Base-by-base conservation (phyloP, 2,797 vertebrate species). In the Lithobates sylvaticus region DNA sequence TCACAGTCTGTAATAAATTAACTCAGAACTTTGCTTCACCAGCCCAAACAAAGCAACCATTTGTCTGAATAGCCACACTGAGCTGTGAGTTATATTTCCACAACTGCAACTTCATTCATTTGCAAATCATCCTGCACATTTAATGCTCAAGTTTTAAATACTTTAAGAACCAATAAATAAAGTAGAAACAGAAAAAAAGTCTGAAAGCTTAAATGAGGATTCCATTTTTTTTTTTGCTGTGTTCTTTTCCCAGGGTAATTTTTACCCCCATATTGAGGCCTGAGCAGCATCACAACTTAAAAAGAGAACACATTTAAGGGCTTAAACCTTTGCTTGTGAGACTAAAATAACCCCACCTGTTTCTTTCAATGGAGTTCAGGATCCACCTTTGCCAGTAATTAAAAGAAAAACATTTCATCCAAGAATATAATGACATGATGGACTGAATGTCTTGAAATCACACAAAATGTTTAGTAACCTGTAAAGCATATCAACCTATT, bases 1-100 rank as follows among this genome's bases (percentile, higher is more conserved):
- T 47, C 89, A 93, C 95, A 95, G 96, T 97, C 95, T 94, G 95
- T 97, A 97, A 97, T 98, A 97, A 97, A 98, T 97, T 96, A 97
- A 95, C 95, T 96, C 94, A 94, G 93, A 93, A 92, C 94, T 95
- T 94, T 93, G 94, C 94, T 95, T 96, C 93, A 96, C 93, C 95
- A 96, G 92, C 87, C 91, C 88, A 89, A 95, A 95, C 93, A 91
- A 96, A 96, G 95, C 95, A 89, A 92, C 93, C 93, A 94, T 97
- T 97, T 97, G 95, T 97, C 94, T 95, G 93, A 91, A 92, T 94
- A 94, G 92, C 93, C 92, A 94, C 95, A 96, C 95, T 94, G 93
- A 96, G 94, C 93, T 93, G 93, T 93, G 95, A 96, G 95, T 97
- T 97, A 97, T 97, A 97, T 97, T 97, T 98, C 95, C 96, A 95